Percentiles rank a stretch among this genome's conserved stretches.
These are phyloP conservation scores for Arizona elegans DNA, from an alignment of 2,113 vertebrate genomes.

Conservation along the genomic window DNA sequence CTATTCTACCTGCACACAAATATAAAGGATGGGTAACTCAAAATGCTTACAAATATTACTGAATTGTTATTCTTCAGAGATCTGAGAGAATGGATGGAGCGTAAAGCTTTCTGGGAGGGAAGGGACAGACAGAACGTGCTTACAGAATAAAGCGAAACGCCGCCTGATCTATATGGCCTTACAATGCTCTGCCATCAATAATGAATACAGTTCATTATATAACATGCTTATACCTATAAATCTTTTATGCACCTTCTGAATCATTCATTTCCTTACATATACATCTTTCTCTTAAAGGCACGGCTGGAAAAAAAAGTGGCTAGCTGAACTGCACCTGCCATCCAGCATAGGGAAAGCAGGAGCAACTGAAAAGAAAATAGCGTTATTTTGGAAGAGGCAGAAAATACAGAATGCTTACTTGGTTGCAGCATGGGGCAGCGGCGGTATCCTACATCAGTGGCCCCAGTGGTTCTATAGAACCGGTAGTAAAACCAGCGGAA, in stretches of 20 bases:
- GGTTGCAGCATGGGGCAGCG: not conserved
- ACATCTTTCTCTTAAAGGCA: not conserved
- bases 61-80: not conserved
- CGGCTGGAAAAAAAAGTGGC: not conserved
- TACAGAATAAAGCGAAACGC: not conserved
- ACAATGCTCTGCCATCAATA: not conserved
- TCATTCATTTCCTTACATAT: not conserved
- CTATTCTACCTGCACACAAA: not conserved
- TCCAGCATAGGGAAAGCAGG: not conserved
- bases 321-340: not conserved
- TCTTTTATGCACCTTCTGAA: not conserved
- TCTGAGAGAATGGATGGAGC: not conserved
- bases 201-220: not conserved
- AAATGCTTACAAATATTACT: not conserved
- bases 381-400: not conserved
- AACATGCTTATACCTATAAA: not conserved
- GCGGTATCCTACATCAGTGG: too few species aligned
- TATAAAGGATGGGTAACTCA: not conserved
- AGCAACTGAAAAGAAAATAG: not conserved
- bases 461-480: too few species aligned
- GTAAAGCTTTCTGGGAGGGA: not conserved
- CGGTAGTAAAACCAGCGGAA: too few species aligned
- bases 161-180: not conserved
- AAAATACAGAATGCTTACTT: not conserved
- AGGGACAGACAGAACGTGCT: not conserved